phyloP scores from a whole-genome alignment of 2,888 invertebrate species.

The Xanthia togata region DNA sequence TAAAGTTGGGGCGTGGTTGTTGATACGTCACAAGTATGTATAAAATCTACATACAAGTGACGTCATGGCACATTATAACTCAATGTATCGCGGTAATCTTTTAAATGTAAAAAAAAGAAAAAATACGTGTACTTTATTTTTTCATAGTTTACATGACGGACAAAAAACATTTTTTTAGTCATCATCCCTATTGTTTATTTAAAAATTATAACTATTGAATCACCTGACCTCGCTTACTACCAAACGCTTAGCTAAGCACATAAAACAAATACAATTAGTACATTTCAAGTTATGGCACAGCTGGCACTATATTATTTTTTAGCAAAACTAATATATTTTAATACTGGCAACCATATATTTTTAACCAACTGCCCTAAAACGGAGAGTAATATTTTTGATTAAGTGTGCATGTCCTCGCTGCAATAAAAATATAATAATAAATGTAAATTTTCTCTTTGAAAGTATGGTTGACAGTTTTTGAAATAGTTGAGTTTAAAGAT shows the following conservation, averaged over 20 bases:
- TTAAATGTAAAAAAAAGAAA: too few species aligned
- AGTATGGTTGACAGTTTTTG: constrained; percentile 41
- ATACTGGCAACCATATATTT: constrained; percentile 48
- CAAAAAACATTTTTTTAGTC: too few species aligned
- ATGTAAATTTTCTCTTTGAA: not conserved
- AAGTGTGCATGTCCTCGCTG: not conserved
- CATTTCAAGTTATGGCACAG: constrained; percentile 36
- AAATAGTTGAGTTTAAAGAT: constrained; percentile 14
- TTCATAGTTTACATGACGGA: too few species aligned
- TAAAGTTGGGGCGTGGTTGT: too few species aligned
- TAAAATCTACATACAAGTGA: too few species aligned
- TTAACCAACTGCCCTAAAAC: not conserved
- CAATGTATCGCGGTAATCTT: too few species aligned
- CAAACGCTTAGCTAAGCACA: constrained; percentile 63
- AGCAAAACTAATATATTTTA: constrained; percentile 21
- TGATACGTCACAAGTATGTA: too few species aligned
- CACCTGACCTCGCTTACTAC: constrained; percentile 77
- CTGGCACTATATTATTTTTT: constrained; percentile 51
- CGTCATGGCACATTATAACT: too few species aligned
- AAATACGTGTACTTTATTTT: too few species aligned
- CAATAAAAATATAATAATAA: not conserved
- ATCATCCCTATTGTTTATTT: too few species aligned
- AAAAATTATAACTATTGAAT: constrained; percentile 57
- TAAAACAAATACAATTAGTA: constrained; percentile 56
- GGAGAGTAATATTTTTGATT: not conserved